Evolutionary conservation across 2,113 vertebrate genomes (phyloP).

Genomic region (Meriones unguiculatus): DNA sequence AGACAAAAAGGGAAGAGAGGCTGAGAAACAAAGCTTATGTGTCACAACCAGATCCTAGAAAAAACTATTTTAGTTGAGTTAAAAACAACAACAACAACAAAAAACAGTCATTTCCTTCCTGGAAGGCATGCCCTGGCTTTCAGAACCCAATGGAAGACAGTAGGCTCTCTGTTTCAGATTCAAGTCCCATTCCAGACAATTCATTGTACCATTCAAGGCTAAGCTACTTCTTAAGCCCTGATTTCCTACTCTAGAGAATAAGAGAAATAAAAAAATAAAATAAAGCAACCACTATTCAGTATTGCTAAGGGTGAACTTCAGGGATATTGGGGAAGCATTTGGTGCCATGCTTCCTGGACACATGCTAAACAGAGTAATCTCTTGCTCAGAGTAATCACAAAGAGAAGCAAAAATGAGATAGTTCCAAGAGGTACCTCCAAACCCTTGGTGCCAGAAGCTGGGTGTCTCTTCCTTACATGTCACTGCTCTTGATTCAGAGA

Average conservation of each 20-base stretch:
- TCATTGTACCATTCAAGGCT: fast-evolving
- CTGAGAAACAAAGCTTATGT: neutral
- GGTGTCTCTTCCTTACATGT: neutral
- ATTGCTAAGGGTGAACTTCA: neutral
- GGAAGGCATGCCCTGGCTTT: neutral
- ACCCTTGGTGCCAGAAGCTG: neutral
- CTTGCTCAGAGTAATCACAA: neutral
- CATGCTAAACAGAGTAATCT: neutral
- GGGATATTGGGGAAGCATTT: neutral
- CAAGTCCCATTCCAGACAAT: neutral
- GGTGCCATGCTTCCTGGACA: neutral
- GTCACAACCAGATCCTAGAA: neutral
- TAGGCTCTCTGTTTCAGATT: neutral
- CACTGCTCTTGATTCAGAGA: neutral
- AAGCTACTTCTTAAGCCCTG: neutral
- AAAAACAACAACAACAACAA: too few species aligned
- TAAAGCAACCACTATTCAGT: neutral
- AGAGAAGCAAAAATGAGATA: neutral
- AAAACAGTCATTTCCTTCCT: neutral
- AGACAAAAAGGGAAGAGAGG: neutral
- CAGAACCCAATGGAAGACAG: neutral
- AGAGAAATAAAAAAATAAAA: neutral
- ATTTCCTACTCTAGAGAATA: neutral
- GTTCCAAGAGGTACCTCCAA: neutral
- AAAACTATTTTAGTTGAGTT: too few species aligned